Base-by-base conservation (phyloP, 2,113 vertebrate species). In the Craseonycteris thonglongyai region DNA sequence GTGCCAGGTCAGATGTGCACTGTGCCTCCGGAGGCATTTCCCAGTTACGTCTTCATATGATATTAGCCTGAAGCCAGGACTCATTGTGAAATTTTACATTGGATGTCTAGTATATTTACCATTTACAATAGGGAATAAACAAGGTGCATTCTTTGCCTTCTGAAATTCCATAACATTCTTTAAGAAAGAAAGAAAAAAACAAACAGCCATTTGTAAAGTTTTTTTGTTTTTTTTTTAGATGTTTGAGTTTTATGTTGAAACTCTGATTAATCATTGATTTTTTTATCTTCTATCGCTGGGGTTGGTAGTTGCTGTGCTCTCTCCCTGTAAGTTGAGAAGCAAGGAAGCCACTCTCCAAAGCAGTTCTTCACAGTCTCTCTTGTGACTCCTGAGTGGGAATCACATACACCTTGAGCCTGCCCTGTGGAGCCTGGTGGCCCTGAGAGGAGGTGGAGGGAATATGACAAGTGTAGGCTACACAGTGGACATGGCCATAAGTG, bases 391-490 rank as follows among this genome's bases (percentile, higher is more conserved):
- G 45, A 18, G 16, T 0, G 30, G 35, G 26, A 35, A 68, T 45
- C 13, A 0, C 5, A 0, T 19, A 5, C 4, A 0, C 18, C 3
- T 47, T 0, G 14, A 45, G 18, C 40, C n/a, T 68, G 84, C 26
- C 10, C 40, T 6, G 0, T n/a, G 66, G 42, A 56, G 13, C 15
- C n/a, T 15, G 56, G 22, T 1, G 19, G 26, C 30, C 40, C 16
- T 45, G 4, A 38, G 63, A 72, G 2, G 35, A 68, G 33, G 6
- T 1, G 3, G 63, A 76, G 42, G 51, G 15, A 11, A 21, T 3
- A 2, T 7, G 42, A 45, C 4, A 2, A 0, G 0, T 2, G 1
- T 59, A 26, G 38, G 26, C 18, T 68, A 85, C 71, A 42, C 16
- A 51, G 72, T 30, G 11, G 40, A 11, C 0, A 10, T 13, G 58